These are phyloP conservation scores for Crypturellus tataupa DNA, from an alignment of 2,797 vertebrate species.

Conservation along the genomic window DNA sequence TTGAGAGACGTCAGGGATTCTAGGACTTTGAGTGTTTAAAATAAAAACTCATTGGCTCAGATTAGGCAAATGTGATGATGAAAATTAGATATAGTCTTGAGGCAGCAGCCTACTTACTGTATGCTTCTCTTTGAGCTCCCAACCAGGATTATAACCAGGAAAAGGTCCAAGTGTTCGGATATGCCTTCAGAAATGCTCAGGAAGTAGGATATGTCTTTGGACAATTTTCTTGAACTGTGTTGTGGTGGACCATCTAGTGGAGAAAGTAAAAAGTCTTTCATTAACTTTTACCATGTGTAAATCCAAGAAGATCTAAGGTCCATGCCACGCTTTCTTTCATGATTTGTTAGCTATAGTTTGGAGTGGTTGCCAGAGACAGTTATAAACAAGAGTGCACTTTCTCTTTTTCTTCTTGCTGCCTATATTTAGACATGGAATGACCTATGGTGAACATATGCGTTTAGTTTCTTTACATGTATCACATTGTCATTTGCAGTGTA, in stretches of 20 bases:
- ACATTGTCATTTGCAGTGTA: not conserved
- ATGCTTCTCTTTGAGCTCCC: not conserved
- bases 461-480: not conserved
- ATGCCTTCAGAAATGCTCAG: not conserved
- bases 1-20: not conserved
- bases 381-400: constrained; percentile 13
- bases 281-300: not conserved
- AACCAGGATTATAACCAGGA: fast-evolving
- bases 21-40: not conserved
- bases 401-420: not conserved
- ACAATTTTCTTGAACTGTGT: not conserved
- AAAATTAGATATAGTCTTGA: not conserved
- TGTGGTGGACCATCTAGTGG: not conserved
- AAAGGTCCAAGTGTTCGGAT: not conserved
- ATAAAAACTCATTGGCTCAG: not conserved
- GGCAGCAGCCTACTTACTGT: not conserved
- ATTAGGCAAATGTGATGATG: not conserved
- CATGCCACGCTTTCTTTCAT: not conserved
- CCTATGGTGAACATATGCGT: not conserved
- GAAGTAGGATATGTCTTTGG: not conserved
- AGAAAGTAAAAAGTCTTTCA: not conserved
- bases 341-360: constrained; percentile 23
- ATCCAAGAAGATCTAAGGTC: constrained; percentile 4
- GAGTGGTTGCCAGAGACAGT: not conserved
- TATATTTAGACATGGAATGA: not conserved